phyloP scores from a whole-genome alignment of 2,888 invertebrate genomes.

The Eupithecia vulgata region DNA sequence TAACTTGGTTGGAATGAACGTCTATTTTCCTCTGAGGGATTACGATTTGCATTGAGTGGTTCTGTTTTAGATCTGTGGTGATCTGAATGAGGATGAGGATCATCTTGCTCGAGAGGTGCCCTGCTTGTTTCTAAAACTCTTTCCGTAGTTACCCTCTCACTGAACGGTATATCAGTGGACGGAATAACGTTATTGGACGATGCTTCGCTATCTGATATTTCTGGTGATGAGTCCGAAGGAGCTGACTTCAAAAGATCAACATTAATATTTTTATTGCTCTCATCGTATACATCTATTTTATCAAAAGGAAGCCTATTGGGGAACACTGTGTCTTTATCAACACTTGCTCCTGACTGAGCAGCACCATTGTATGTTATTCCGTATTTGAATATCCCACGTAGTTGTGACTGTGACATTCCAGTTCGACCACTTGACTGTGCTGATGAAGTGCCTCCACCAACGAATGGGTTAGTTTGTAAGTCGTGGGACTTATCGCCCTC shows the following conservation, averaged over 20 bases:
- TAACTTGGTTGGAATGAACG: constrained; percentile 69
- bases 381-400: constrained; percentile 91
- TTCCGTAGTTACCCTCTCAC: constrained; percentile 49
- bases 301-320: constrained; percentile 72
- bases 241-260: constrained; percentile 57
- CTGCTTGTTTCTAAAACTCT: constrained; percentile 50
- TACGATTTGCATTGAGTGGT: constrained; percentile 46
- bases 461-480: constrained; percentile 83
- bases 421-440: constrained; percentile 90
- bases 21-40: constrained; percentile 61
- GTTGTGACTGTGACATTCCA: constrained; percentile 92
- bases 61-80: constrained; percentile 62
- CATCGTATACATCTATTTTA: constrained; percentile 75
- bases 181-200: constrained; percentile 38
- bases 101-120: constrained; percentile 42
- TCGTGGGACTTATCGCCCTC: constrained; percentile 83
- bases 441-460: constrained; percentile 90
- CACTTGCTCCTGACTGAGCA: constrained; percentile 92
- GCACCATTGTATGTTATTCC: constrained; percentile 91
- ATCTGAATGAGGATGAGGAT: constrained; percentile 68
- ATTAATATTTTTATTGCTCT: constrained; percentile 72
- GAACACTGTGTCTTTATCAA: constrained; percentile 82
- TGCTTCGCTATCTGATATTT: constrained; percentile 35
- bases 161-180: constrained; percentile 47
- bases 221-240: constrained; percentile 39